Percentiles rank a stretch among this genome's conserved stretches.
Evolutionary conservation across 2,113 vertebrate genomes (phyloP).

Genomic region (Thalassarche chlororhynchos): DNA sequence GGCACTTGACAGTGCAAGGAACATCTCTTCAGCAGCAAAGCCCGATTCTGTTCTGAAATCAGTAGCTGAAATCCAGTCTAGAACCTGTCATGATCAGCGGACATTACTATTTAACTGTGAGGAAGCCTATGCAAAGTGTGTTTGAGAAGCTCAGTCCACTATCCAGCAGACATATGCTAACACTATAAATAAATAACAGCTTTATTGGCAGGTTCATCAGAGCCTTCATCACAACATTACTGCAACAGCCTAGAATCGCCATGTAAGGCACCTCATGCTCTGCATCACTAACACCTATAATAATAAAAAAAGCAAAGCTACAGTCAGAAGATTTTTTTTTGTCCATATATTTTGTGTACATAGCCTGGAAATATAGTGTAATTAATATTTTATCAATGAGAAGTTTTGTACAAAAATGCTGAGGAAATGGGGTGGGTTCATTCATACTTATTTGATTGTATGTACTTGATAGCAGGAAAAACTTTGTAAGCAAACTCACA

Average conservation of each 20-base stretch:
- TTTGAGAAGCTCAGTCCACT: neutral
- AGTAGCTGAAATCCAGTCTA: neutral
- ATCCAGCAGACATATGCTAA: neutral
- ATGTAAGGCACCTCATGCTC: neutral
- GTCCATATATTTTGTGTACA: neutral
- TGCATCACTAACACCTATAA: neutral
- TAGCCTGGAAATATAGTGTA: neutral
- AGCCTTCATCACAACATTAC: neutral
- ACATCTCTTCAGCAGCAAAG: neutral
- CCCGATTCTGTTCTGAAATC: neutral
- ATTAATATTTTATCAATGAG: neutral
- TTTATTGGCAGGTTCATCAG: neutral
- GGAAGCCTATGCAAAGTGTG: neutral
- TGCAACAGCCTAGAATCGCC: neutral
- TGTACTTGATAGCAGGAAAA: neutral
- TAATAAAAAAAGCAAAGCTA: neutral
- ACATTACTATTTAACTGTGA: neutral
- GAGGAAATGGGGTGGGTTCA: neutral
- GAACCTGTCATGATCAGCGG: neutral
- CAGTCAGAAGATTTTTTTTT: neutral
- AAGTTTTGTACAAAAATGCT: neutral
- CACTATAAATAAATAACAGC: neutral
- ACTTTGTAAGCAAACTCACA: neutral
- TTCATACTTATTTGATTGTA: neutral
- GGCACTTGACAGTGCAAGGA: neutral